Conservation (phyloP, 2,113 vertebrate species). For the Vidua macroura region DNA sequence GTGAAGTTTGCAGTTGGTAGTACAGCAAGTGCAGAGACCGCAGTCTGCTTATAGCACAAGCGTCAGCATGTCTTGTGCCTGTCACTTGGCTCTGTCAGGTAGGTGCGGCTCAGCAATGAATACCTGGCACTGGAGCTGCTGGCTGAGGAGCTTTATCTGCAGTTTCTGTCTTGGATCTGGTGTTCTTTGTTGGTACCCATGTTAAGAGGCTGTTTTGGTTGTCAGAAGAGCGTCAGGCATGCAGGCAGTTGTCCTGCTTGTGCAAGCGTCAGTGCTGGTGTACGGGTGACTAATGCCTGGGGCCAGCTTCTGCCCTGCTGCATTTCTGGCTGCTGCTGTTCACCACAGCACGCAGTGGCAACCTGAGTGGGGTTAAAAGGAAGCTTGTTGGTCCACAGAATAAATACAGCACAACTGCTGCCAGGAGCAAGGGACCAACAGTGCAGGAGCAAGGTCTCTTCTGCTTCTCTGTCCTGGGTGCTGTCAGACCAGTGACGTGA, state of each 20-base stretch:
- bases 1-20: background rate
- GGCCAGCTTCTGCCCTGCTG: background rate
- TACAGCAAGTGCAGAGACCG: background rate
- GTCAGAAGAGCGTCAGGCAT: background rate
- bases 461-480: background rate
- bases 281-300: background rate
- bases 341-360: background rate
- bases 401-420: accelerated
- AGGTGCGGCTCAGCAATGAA: background rate
- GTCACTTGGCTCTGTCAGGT: background rate
- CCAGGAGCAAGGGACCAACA: background rate
- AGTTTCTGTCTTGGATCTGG: constrained; percentile 8
- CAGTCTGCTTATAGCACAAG: background rate
- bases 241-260: background rate
- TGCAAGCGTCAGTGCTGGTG: accelerated
- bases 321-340: background rate
- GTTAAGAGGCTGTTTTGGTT: background rate
- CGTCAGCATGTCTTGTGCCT: accelerated
- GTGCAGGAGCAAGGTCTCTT: background rate
- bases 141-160: constrained; percentile 13
- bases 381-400: background rate
- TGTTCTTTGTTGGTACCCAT: background rate
- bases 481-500: accelerated
- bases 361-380: background rate
- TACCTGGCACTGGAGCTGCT: background rate